Base-by-base conservation (phyloP, 1,140 invertebrate genomes). In the Monomorium pharaonis region DNA sequence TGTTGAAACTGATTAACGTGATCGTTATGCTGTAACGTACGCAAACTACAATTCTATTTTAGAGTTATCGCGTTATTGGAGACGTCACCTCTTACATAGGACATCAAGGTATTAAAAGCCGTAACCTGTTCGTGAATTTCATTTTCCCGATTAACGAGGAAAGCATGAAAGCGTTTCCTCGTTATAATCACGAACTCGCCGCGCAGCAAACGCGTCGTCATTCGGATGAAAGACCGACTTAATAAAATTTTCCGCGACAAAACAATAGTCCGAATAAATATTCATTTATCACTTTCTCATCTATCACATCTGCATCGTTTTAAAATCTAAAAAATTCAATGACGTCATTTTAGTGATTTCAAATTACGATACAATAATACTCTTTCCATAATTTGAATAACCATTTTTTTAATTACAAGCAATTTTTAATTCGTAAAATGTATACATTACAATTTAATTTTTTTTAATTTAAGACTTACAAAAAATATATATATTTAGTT, bases 111-210 rank as follows among this genome's bases (percentile, higher is more conserved):
- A 78, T 77, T 49, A 62, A 69, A 77, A 60, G 60, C 75, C 10
- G 54, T 60, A 77, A 58, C 60, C 44, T 65, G 58, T 85, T 89
- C 47, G 86, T n/a, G 47, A 84, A 75, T 88, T 75, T 65, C 69
- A 42, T 65, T n/a, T 44, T 80, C 77, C 33, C 49, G 60, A 74
- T 77, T 54, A 78, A 85, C 56, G 65, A 63, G 88, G 77, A 80
- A 86, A 89, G 83, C 76, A 80, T 86, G 88, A 84, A 89, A 89
- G 72, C 88, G 56, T 74, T 89, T 89, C 58, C 88, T 89, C 88
- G 88, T 89, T 86, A 89, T 74, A 65, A 51, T 78, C 70, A 54
- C 58, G 42, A 47, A n/a, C 84, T 77, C 85, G 76, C 84, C 87
- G 10, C 54, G 44, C 56, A 30, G 76, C 84, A 81, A 88, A 89